Percentiles rank a stretch among this genome's conserved stretches.
These are phyloP conservation scores for Crematogaster levior DNA, from an alignment of 2,888 invertebrate species.

Conservation along the genomic window DNA sequence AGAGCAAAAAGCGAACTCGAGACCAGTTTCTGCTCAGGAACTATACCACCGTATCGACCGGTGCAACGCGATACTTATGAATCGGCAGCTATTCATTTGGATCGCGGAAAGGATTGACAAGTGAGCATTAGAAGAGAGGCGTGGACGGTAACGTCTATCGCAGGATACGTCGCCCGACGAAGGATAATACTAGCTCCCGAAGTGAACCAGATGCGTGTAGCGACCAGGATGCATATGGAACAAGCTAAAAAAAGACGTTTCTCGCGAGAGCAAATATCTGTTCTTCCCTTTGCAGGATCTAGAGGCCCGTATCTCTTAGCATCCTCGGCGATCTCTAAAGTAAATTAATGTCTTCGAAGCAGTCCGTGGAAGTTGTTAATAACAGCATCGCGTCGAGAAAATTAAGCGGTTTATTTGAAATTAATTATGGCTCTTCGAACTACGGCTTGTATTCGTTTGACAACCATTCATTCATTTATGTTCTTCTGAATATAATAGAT, in stretches of 20 bases:
- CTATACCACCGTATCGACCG: neutral
- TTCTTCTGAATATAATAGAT: neutral
- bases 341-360: slow-evolving; percentile 49
- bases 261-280: slow-evolving; percentile 20
- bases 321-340: neutral
- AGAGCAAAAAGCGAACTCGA: slow-evolving; percentile 4
- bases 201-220: slow-evolving; percentile 42
- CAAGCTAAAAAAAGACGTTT: slow-evolving; percentile 28
- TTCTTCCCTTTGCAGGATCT: neutral
- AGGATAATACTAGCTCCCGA: slow-evolving; percentile 65
- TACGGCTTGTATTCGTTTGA: slow-evolving; percentile 1
- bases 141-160: slow-evolving; percentile 47
- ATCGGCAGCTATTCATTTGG: slow-evolving; percentile 51
- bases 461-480: slow-evolving; percentile 22
- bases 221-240: slow-evolving; percentile 31
- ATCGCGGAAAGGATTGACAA: slow-evolving; percentile 57
- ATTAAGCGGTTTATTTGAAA: slow-evolving; percentile 37
- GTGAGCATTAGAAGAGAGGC: slow-evolving; percentile 49
- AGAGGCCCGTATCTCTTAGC: neutral
- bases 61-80: slow-evolving; percentile 41
- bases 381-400: slow-evolving; percentile 27
- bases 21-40: slow-evolving; percentile 4
- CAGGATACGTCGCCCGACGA: slow-evolving; percentile 45
- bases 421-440: slow-evolving; percentile 26
- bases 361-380: slow-evolving; percentile 25